These are phyloP conservation scores for Nesogale talazaci DNA, from an alignment of 2,113 vertebrate genomes.

Conservation along the genomic window DNA sequence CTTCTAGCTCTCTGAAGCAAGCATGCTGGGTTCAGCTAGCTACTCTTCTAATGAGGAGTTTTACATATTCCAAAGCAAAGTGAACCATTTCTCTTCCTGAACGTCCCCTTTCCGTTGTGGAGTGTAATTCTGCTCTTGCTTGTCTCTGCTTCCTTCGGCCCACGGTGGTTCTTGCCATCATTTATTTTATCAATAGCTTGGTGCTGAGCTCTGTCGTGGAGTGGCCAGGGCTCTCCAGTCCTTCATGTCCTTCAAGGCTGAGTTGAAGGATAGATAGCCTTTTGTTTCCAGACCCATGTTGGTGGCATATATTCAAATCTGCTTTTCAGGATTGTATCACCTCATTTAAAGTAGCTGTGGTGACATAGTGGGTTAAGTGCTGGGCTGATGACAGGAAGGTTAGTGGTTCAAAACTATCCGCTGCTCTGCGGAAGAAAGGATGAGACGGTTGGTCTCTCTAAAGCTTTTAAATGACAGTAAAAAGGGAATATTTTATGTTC, in stretches of 20 bases:
- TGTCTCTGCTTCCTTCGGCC: conserved; percentile 13
- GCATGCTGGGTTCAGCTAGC: not conserved
- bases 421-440: too few species aligned
- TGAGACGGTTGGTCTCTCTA: too few species aligned
- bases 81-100: not conserved
- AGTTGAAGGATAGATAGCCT: conserved; percentile 31
- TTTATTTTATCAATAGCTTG: conserved; percentile 61
- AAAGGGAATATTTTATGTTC: conserved; percentile 27
- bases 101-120: conserved; percentile 6
- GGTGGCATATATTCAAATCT: conserved; percentile 26
- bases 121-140: conserved; percentile 39
- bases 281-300: conserved; percentile 28
- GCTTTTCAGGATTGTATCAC: conserved; percentile 21
- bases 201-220: conserved; percentile 16
- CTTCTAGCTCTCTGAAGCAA: conserved; percentile 46
- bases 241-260: too few species aligned
- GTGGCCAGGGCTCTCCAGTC: not conserved
- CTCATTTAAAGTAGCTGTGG: not conserved
- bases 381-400: too few species aligned
- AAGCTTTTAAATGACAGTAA: conserved; percentile 37
- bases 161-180: conserved; percentile 34
- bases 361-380: too few species aligned
- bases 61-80: conserved; percentile 34
- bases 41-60: conserved; percentile 50
- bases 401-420: too few species aligned